These are phyloP conservation scores for Tachystola acroxantha DNA, from an alignment of 2,888 invertebrate species.

Conservation along the genomic window DNA sequence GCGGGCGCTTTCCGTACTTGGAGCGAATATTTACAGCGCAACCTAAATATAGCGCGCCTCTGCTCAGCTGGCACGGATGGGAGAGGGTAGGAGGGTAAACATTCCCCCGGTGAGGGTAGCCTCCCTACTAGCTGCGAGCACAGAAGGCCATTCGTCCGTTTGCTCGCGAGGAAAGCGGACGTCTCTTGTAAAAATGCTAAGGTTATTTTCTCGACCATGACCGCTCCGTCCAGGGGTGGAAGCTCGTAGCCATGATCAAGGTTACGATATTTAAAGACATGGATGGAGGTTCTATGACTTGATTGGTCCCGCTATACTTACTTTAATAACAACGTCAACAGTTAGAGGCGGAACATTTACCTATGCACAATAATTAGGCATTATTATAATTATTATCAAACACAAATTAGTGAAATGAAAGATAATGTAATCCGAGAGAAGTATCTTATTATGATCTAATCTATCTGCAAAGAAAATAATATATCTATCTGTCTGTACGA, in stretches of 20 bases:
- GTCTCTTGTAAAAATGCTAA: conserved; percentile 39
- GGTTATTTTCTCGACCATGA: conserved; percentile 59
- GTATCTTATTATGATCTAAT: too few species aligned
- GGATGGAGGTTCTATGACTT: conserved; percentile 18
- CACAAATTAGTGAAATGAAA: too few species aligned
- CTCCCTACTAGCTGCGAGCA: conserved; percentile 22
- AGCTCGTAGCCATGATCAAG: conserved; percentile 56
- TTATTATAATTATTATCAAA: too few species aligned
- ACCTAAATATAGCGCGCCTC: conserved; percentile 76
- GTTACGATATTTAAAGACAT: conserved; percentile 41
- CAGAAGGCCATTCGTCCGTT: conserved; percentile 61
- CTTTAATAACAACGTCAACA: too few species aligned
- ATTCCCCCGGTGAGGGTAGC: conserved; percentile 32
- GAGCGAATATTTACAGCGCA: conserved; percentile 76
- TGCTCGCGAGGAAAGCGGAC: conserved; percentile 59
- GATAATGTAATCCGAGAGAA: too few species aligned
- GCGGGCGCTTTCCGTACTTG: conserved; percentile 63
- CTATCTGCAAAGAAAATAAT: too few species aligned
- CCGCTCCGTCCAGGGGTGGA: conserved; percentile 52
- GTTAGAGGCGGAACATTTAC: too few species aligned
- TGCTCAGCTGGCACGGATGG: conserved; percentile 71
- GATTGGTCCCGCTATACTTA: too few species aligned
- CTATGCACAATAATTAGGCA: too few species aligned
- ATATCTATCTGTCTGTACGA: too few species aligned
- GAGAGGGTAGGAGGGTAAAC: conserved; percentile 61